Conservation (phyloP, 2,888 invertebrate genomes). For the Erpobdella octoculata region DNA sequence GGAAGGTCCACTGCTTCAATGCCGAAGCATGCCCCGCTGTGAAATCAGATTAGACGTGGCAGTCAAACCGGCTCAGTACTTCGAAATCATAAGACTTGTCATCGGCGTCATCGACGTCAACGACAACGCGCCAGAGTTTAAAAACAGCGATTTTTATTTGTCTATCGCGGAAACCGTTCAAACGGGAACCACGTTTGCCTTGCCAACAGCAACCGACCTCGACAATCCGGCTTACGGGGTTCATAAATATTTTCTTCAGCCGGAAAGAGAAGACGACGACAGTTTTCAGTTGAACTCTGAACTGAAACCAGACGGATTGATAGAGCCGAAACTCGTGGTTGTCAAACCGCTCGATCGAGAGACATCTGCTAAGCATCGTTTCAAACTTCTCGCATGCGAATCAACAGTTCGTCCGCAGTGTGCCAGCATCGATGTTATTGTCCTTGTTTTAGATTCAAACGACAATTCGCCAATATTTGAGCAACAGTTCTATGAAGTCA, state of each 20-base stretch:
- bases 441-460: constrained; percentile 32
- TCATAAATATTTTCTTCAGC: constrained; percentile 30
- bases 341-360: constrained; percentile 35
- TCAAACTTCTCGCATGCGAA: constrained; percentile 34
- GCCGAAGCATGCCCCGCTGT: constrained; percentile 13
- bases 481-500: constrained; percentile 23
- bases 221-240: constrained; percentile 35
- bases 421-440: constrained; percentile 26
- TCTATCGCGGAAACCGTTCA: constrained; percentile 34
- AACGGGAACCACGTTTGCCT: constrained; percentile 31
- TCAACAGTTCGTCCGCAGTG: constrained; percentile 32
- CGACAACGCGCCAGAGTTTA: constrained; percentile 36
- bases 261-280: not conserved
- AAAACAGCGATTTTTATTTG: constrained; percentile 14
- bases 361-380: constrained; percentile 26
- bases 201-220: constrained; percentile 35
- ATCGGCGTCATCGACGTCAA: constrained; percentile 35
- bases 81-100: constrained; percentile 33
- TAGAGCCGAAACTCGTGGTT: constrained; percentile 32
- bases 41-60: constrained; percentile 33
- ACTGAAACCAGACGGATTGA: constrained; percentile 34
- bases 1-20: constrained; percentile 8
- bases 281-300: constrained; percentile 10
- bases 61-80: constrained; percentile 30
- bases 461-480: constrained; percentile 36